Evolutionary conservation across 1,140 invertebrate species (phyloP).

Genomic region (Pogonognathellus flavescens): DNA sequence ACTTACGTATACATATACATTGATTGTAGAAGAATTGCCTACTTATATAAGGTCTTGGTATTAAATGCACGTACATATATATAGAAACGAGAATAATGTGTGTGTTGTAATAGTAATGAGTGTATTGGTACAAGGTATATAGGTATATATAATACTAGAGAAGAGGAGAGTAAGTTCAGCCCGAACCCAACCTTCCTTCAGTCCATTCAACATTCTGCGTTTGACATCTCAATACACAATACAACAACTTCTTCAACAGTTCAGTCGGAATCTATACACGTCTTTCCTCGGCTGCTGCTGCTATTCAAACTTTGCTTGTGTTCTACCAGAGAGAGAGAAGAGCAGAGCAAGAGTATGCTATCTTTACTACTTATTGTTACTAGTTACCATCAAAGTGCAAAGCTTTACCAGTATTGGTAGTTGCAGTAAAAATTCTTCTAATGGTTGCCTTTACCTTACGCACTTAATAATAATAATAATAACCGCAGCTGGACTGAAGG

Average conservation of each 20-base stretch:
- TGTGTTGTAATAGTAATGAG: not conserved
- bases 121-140: not conserved
- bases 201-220: conserved; percentile 62
- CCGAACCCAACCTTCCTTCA: conserved; percentile 58
- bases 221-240: conserved; percentile 59
- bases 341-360: not conserved
- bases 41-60: conserved; percentile 2
- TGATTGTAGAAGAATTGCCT: not conserved
- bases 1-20: no score
- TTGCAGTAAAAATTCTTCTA: not conserved
- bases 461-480: conserved; percentile 45
- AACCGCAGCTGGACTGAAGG: conserved; percentile 44
- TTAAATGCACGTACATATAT: not conserved
- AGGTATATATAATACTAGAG: not conserved
- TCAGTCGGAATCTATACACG: conserved; percentile 26
- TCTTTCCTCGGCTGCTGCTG: conserved; percentile 22
- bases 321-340: not conserved
- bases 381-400: not conserved
- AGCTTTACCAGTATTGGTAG: not conserved
- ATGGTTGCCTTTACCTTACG: conserved; percentile 24
- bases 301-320: not conserved
- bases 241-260: conserved; percentile 34
- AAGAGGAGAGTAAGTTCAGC: conserved; percentile 12
- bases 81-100: not conserved
- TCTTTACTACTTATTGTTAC: no score